A percentile compares a stretch with the other conserved stretches of the same genome.
Evolutionary conservation across 2,113 vertebrate genomes (phyloP).

Genomic region (Nothocercus julius): DNA sequence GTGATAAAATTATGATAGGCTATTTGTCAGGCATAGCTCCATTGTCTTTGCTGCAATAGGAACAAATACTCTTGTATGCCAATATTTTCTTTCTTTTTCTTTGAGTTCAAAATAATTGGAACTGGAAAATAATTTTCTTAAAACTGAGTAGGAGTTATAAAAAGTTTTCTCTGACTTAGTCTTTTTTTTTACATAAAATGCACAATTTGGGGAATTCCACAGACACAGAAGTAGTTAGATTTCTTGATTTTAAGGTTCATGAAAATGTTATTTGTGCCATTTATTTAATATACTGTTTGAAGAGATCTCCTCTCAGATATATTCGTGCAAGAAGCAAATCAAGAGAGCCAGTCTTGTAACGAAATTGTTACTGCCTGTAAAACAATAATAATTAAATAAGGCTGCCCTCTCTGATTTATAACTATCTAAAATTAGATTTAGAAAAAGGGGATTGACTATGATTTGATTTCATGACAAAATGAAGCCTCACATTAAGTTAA

Average conservation of each 20-base stretch:
- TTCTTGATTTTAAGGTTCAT: not conserved
- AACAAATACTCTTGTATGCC: not conserved
- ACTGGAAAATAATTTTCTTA: not conserved
- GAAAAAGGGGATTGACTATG: not conserved
- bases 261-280: not conserved
- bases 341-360: not conserved
- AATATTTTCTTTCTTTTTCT: not conserved
- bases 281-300: not conserved
- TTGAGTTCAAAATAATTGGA: not conserved
- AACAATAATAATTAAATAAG: not conserved
- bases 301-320: not conserved
- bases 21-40: accelerated
- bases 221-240: not conserved
- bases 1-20: not conserved
- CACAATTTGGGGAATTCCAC: not conserved
- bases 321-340: not conserved
- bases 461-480: not conserved
- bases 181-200: not conserved
- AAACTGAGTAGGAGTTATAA: not conserved
- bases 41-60: not conserved
- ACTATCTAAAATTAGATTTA: not conserved
- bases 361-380: not conserved
- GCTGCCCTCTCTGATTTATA: not conserved
- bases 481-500: not conserved
- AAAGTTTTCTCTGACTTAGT: not conserved